These are phyloP conservation scores for Pseudois nayaur DNA, from an alignment of 2,113 vertebrate genomes.

Conservation along the genomic window DNA sequence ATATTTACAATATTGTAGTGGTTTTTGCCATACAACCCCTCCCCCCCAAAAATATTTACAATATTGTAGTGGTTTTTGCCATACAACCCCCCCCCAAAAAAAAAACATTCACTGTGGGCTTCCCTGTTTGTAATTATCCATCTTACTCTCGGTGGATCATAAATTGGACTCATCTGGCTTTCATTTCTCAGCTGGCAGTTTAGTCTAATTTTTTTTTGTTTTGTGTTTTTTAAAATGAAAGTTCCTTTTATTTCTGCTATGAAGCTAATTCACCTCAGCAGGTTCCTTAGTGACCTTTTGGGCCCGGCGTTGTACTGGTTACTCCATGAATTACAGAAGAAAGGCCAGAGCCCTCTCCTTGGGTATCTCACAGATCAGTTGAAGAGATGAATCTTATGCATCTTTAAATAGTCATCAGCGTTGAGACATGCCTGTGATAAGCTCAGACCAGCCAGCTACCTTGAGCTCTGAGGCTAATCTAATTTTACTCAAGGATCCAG, in stretches of 20 bases:
- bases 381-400: background rate
- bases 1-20: background rate
- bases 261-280: background rate
- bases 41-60: background rate
- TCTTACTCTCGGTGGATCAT: background rate
- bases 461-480: background rate
- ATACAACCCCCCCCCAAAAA: background rate
- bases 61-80: background rate
- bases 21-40: background rate
- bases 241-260: background rate
- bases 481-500: background rate
- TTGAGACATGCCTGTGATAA: background rate
- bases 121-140: background rate
- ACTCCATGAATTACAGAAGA: background rate
- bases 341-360: background rate
- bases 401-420: background rate
- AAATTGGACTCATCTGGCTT: background rate
- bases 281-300: background rate
- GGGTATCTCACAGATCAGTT: background rate
- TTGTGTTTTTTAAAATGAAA: background rate
- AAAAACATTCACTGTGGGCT: background rate
- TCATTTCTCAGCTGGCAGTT: background rate
- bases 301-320: background rate
- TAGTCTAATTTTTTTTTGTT: background rate
- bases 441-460: background rate